phyloP scores from a whole-genome alignment of 2,113 vertebrate species.

The Cinclus mexicanus region DNA sequence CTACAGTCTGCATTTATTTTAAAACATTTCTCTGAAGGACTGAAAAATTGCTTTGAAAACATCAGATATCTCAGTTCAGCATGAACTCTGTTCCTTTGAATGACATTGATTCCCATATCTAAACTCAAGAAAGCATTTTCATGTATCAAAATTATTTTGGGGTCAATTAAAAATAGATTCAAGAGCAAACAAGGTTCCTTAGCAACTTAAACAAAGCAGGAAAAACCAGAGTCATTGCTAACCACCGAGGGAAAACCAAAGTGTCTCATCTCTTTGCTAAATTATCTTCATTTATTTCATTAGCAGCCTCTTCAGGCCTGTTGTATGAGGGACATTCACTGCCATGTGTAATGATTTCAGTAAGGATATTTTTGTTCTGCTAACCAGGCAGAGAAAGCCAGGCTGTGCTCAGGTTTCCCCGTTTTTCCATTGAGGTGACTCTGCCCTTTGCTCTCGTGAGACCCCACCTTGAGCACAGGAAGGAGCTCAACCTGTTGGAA shows the following conservation, averaged over 20 bases:
- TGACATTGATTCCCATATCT: not conserved
- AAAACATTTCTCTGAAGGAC: not conserved
- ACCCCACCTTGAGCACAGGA: not conserved
- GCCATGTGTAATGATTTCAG: not conserved
- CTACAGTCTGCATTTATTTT: not conserved
- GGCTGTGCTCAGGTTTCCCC: not conserved
- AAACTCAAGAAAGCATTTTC: not conserved
- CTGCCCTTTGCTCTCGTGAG: not conserved
- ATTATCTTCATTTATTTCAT: slow-evolving; percentile 17
- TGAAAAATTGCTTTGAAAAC: not conserved
- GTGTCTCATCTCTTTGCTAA: not conserved
- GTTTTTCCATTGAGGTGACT: too few species aligned
- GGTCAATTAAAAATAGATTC: slow-evolving; percentile 32
- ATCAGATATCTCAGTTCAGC: not conserved
- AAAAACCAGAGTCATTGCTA: not conserved
- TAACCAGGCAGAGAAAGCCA: not conserved
- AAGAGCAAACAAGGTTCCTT: slow-evolving; percentile 19
- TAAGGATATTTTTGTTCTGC: not conserved
- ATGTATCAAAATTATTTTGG: not conserved
- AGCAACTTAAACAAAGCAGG: slow-evolving; percentile 19
- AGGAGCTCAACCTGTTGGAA: not conserved
- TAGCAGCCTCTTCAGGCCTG: not conserved
- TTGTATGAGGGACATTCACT: not conserved
- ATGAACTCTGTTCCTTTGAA: not conserved
- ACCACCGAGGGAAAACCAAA: not conserved